Percentiles rank a stretch among this genome's conserved stretches.
Conservation (phyloP, 2,797 vertebrate genomes). For the Stomatorhinus walkeri region DNA sequence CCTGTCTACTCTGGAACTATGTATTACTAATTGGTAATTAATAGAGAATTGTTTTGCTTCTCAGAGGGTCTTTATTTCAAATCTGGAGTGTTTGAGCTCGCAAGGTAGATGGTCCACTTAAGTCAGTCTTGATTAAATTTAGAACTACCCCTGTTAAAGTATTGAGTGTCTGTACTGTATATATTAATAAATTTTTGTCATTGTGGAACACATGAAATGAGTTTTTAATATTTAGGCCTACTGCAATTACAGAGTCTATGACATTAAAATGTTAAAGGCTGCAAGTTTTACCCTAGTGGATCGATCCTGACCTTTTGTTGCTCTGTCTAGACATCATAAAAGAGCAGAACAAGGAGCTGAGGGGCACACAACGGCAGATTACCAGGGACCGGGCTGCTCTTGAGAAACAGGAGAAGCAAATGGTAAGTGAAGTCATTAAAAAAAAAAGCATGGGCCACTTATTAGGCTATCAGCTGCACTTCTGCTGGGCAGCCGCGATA, state of each 20-base stretch:
- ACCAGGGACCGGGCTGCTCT: slow-evolving; percentile 84
- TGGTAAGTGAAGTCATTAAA: slow-evolving; percentile 66
- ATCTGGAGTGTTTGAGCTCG: not conserved
- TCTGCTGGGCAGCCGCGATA: not conserved
- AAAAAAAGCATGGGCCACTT: not conserved
- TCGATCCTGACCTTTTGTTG: not conserved
- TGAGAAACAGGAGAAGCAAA: slow-evolving; percentile 94
- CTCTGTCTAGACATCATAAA: slow-evolving; percentile 79
- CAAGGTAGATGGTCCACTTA: not conserved
- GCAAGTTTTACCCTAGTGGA: not conserved
- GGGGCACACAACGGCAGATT: slow-evolving; percentile 92
- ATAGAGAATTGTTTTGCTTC: not conserved
- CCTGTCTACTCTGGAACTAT: not conserved
- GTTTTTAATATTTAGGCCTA: not conserved
- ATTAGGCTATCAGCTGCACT: not conserved
- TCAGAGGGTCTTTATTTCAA: not conserved
- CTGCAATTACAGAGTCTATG: not conserved
- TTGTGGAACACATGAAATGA: not conserved
- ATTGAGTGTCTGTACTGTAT: not conserved
- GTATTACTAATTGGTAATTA: not conserved
- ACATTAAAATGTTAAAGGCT: not conserved
- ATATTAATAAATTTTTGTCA: not conserved
- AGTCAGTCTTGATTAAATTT: not conserved
- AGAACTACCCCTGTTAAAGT: not conserved
- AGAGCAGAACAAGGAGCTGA: slow-evolving; percentile 87